A percentile compares a stretch with the other conserved stretches of the same genome.
Evolutionary conservation across 2,797 vertebrate species (phyloP).

Genomic region (Peromyscus nudipes): DNA sequence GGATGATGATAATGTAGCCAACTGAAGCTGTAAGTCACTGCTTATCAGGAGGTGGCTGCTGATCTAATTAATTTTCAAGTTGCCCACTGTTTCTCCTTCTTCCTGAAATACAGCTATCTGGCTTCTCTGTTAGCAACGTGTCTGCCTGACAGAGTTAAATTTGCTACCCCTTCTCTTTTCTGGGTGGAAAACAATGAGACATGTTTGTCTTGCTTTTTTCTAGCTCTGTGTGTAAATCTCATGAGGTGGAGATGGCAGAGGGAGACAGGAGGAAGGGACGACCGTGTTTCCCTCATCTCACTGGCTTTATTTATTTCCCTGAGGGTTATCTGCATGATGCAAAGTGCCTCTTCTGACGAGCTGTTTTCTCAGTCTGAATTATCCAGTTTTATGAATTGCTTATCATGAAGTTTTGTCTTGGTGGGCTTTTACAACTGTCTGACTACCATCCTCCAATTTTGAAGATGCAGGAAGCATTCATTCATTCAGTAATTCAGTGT

Average conservation of each 20-base stretch:
- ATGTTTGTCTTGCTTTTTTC: background rate
- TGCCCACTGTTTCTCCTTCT: constrained; percentile 42
- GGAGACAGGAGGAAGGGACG: background rate
- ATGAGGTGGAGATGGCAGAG: background rate
- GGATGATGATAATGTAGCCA: constrained; percentile 72
- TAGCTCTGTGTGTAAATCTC: background rate
- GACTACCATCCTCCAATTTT: background rate
- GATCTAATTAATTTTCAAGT: constrained; percentile 75
- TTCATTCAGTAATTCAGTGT: background rate
- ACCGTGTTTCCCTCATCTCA: background rate
- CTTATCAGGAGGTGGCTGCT: constrained; percentile 69
- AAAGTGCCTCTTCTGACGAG: background rate
- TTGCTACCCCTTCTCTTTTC: background rate
- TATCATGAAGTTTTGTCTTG: background rate
- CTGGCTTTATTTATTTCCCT: background rate
- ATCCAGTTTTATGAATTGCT: background rate
- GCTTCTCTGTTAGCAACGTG: constrained; percentile 17
- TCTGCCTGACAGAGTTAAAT: constrained; percentile 14
- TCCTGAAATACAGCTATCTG: constrained; percentile 28
- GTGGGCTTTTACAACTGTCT: background rate
- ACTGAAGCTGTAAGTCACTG: constrained; percentile 60
- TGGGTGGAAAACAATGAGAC: constrained; percentile 9
- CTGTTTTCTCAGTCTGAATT: constrained; percentile 6
- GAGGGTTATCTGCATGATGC: background rate
- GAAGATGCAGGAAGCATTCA: background rate